Evolutionary conservation across 2,888 invertebrate genomes (phyloP), one percentile per base, ranked within the genome.

Genomic region (Tuberolachnus salignus): DNA sequence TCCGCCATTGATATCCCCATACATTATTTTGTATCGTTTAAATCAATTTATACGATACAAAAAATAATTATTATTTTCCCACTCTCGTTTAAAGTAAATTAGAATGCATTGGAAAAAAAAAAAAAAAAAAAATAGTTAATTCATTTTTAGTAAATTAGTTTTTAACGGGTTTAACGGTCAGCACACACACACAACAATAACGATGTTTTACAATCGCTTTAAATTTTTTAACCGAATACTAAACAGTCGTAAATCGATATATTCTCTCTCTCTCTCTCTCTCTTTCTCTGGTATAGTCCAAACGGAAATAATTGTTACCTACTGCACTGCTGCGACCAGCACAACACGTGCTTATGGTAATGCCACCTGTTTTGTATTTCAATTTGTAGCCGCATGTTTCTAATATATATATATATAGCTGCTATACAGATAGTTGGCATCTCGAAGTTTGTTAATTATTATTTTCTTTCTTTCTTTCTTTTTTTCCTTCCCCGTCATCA

Each of bases 401-500:
- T 16, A 34, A 4, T 34, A n/a, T n/a, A n/a, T n/a, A n/a, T n/a
- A n/a, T n/a, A n/a, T n/a, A 34, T 34, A 34, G 34, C 34, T 6
- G 34, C 34, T 34, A 21, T 69, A 69, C 51, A 26, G 16, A 9
- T 19, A n/a, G n/a, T 16, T 10, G 4, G 63, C 11, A 34, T 61
- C 75, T 34, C n/a, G 26, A 6, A n/a, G 34, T 78, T 49, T 21
- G 69, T 78, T 78, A 78, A 78, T 78, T 78, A 78, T 78, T 59
- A n/a, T 34, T 66, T 49, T n/a, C 49, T 19, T 49, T 19, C 1
- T 9, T 53, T 34, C n/a, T n/a, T n/a, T n/a, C n/a, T n/a, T n/a
- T n/a, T n/a, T n/a, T n/a, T n/a, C n/a, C n/a, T 9, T 9, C 26
- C 13, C 11, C 21, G 78, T 51, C 78, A 78, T 78, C 67, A 78